Evolutionary conservation across 2,888 invertebrate species (phyloP), one percentile per base, ranked within the genome.

Genomic region (Drosophila buzzatii): DNA sequence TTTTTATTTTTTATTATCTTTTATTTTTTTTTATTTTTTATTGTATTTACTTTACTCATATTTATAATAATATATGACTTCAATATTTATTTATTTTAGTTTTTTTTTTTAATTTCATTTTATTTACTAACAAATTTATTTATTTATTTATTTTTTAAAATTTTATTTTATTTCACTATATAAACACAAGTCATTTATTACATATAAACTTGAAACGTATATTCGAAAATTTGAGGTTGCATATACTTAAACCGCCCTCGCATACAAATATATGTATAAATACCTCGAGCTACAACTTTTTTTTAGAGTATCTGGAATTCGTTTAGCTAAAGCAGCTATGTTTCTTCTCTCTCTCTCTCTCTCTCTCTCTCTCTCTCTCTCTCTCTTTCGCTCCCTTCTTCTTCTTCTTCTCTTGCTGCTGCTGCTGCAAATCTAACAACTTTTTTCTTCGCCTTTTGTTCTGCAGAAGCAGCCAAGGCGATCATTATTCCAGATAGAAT

Each of bases 381-480:
- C 52, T 20, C 35, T 16, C 20, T n/a, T 4, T n/a, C 4, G 9
- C 33, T 33, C 44, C 39, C 42, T 61, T 60, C 45, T 49, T 61
- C 42, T 61, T 60, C 45, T 47, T 63, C 47, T 31, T 31, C 49
- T 31, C 27, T 27, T 27, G 9, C 47, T 61, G 58, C 55, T 49
- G 31, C 55, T 49, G 31, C 47, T 64, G 61, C 58, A 58, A 42
- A 71, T 77, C 78, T 77, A 80, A 79, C 78, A 72, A 37, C 52
- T 42, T 62, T 37, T 59, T 60, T 33, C 27, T 18, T 0, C 45
- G 23, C n/a, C 23, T 49, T 8, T 8, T 57, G 14, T 79, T 70
- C 62, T 39, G n/a, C 27, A 44, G 61, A 80, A 71, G 44, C 45
- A 55, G 59, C 37, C 68, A 77, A 72, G 56, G 73, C 41, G 72